Conservation (phyloP, 2,113 vertebrate species). For the Tupaia chinensis region DNA sequence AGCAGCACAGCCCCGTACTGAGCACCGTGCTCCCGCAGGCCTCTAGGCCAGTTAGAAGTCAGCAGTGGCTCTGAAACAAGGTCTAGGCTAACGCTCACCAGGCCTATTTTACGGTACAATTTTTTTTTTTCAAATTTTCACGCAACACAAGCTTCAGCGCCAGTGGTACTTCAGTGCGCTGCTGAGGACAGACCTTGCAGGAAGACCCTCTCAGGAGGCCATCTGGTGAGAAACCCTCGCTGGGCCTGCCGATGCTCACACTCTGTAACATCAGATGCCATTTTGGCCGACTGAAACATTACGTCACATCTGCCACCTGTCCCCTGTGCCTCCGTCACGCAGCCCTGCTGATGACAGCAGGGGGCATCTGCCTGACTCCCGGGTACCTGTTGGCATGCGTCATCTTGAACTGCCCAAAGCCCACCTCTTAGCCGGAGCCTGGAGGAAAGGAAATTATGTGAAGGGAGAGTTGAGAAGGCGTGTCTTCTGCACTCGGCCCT, state of each 20-base stretch:
- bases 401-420: neutral
- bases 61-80: neutral
- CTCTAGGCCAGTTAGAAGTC: neutral
- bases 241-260: neutral
- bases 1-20: neutral
- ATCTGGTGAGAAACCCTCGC: neutral
- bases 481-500: neutral
- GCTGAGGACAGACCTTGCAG: neutral
- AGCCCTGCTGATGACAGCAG: neutral
- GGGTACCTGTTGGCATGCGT: too few species aligned
- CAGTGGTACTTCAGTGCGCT: neutral
- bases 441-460: neutral
- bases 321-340: neutral
- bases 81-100: neutral
- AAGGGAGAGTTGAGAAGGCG: too few species aligned
- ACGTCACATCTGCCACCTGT: too few species aligned
- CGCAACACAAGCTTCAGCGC: neutral
- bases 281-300: neutral
- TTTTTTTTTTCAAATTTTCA: neutral
- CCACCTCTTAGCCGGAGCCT: neutral
- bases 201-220: too few species aligned
- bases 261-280: neutral
- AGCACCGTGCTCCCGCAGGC: neutral
- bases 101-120: neutral
- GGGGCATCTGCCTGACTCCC: neutral